These are phyloP conservation scores for Glossophaga mutica DNA, from an alignment of 2,797 vertebrate genomes.

Conservation along the genomic window DNA sequence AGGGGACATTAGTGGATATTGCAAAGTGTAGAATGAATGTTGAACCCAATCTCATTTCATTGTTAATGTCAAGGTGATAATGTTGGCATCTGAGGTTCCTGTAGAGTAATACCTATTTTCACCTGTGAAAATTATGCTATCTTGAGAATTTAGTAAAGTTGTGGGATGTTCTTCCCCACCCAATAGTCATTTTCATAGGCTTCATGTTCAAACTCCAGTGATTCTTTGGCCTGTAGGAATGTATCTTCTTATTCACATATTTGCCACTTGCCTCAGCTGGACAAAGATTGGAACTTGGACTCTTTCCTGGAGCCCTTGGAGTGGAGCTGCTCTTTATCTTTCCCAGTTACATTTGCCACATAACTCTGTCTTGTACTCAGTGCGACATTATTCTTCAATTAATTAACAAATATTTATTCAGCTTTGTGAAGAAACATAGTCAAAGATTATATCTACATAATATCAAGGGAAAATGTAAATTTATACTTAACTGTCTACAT, in stretches of 20 bases:
- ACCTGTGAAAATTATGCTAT: conserved; percentile 34
- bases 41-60: not conserved
- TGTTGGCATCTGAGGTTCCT: not conserved
- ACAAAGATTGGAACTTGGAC: not conserved
- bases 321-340: not conserved
- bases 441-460: not conserved
- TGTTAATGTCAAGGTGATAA: not conserved
- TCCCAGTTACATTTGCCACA: not conserved
- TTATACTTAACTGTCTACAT: not conserved
- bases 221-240: conserved; percentile 70
- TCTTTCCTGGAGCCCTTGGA: not conserved
- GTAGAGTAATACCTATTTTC: not conserved
- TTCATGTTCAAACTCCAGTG: conserved; percentile 65
- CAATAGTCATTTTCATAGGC: conserved; percentile 77
- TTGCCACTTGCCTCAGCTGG: not conserved
- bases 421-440: not conserved
- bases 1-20: not conserved
- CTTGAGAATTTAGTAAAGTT: conserved; percentile 57
- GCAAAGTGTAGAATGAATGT: not conserved
- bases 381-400: not conserved
- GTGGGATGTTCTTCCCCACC: not conserved
- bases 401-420: not conserved
- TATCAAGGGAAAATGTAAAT: not conserved
- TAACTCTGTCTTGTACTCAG: not conserved
- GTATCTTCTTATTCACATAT: not conserved